Percentiles rank a stretch among this genome's conserved stretches.
These are phyloP conservation scores for Apodemia zela DNA, from an alignment of 2,888 invertebrate species.

Conservation along the genomic window DNA sequence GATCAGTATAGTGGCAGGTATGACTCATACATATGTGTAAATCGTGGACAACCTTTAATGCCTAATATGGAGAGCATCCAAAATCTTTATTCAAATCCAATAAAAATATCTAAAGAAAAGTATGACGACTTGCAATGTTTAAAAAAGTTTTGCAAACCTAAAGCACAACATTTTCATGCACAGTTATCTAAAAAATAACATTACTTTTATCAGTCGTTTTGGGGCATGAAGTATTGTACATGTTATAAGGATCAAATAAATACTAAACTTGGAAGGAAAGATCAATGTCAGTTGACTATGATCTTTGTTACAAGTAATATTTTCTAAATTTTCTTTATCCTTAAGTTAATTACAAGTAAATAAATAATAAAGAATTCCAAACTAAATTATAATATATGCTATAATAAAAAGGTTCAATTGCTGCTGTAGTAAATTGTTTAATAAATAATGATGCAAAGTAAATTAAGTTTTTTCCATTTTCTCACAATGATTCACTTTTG, in stretches of 20 bases:
- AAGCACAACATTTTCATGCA: constrained; percentile 21
- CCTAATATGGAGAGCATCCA: constrained; percentile 17
- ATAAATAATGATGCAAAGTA: no score
- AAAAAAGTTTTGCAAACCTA: constrained; percentile 14
- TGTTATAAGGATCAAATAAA: neutral
- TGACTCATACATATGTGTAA: constrained; percentile 5
- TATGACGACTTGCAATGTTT: constrained; percentile 16
- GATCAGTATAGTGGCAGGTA: constrained; percentile 20
- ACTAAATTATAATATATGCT: no score
- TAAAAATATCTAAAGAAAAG: constrained; percentile 18
- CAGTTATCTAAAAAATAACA: constrained; percentile 3
- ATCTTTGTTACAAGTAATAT: constrained; percentile 18
- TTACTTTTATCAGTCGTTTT: neutral
- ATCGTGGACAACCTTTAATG: constrained; percentile 15
- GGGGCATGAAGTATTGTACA: no score
- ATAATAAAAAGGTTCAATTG: no score
- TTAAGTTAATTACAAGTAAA: no score
- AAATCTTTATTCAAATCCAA: constrained; percentile 18
- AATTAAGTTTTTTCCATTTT: no score
- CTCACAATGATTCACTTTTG: no score
- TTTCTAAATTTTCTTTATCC: constrained; percentile 1
- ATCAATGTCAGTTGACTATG: constrained; percentile 14
- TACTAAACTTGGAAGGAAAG: neutral
- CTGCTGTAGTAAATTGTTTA: no score
- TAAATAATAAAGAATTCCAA: no score